phyloP scores from a whole-genome alignment of 2,113 vertebrate species.

The Rallus limicola region DNA sequence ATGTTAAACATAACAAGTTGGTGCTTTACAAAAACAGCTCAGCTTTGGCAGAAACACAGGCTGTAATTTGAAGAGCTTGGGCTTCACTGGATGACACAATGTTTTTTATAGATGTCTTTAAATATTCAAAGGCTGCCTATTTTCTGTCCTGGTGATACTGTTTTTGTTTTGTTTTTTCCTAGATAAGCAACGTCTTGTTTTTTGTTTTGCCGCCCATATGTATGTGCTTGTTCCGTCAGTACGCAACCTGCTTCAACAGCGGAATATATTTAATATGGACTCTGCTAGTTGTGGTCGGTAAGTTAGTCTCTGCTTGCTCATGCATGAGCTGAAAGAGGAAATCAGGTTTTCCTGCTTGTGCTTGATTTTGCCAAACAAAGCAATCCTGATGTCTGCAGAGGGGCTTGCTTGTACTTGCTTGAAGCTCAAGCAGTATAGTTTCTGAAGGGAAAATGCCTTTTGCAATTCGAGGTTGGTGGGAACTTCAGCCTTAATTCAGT shows the following conservation, averaged over 20 bases:
- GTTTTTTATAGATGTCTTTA: not conserved
- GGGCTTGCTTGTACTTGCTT: not conserved
- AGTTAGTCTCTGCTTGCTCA: conserved; percentile 67
- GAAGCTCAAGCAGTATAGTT: not conserved
- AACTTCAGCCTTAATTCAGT: not conserved
- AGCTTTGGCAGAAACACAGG: not conserved
- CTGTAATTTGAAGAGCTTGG: not conserved
- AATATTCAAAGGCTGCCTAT: not conserved
- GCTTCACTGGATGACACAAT: not conserved
- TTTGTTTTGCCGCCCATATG: conserved; percentile 96
- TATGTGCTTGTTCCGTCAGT: conserved; percentile 96
- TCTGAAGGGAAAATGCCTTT: not conserved
- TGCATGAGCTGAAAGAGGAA: not conserved
- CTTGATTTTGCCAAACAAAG: conserved; percentile 12
- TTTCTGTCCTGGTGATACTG: conserved; percentile 21
- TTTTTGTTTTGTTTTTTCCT: conserved; percentile 1
- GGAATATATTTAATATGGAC: conserved; percentile 98
- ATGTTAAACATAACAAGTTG: not conserved
- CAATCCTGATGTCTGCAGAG: not conserved
- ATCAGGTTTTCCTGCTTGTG: conserved; percentile 1
- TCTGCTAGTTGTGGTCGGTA: conserved; percentile 95
- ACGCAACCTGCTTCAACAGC: conserved; percentile 96
- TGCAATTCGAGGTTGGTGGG: not conserved
- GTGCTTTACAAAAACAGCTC: not conserved
- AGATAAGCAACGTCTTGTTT: conserved; percentile 99